Percentiles rank a stretch among this genome's conserved stretches.
Conservation (phyloP, 2,113 vertebrate genomes). For the Crotalus horridus region DNA sequence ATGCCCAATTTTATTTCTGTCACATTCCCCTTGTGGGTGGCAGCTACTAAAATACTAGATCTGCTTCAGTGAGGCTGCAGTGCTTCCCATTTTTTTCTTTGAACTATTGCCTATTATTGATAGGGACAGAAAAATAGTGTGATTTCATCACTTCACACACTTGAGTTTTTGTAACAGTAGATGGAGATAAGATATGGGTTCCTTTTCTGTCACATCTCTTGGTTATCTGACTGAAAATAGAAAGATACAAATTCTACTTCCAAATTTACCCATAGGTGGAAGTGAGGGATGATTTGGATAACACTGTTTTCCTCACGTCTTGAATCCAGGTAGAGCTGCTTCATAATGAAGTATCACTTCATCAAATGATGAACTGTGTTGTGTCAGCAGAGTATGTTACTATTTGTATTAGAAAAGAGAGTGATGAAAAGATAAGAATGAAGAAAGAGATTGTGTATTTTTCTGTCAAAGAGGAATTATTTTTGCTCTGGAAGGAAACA, state of each 20-base stretch:
- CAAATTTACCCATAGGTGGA: conserved; percentile 16
- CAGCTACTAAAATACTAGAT: background rate
- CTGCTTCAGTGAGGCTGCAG: background rate
- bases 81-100: background rate
- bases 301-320: conserved; percentile 14
- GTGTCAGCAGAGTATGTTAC: conserved; percentile 27
- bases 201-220: background rate
- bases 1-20: background rate
- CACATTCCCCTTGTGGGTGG: background rate
- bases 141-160: background rate
- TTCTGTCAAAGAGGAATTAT: background rate
- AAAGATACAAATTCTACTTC: conserved; percentile 40
- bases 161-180: background rate
- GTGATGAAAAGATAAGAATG: conserved; percentile 5
- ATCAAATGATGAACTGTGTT: conserved; percentile 55
- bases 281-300: conserved; percentile 10
- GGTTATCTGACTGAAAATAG: conserved; percentile 45
- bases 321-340: conserved; percentile 46
- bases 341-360: conserved; percentile 42
- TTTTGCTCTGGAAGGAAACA: background rate
- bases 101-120: background rate
- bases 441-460: background rate
- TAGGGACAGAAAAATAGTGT: background rate
- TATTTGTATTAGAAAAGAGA: conserved; percentile 8
- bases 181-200: background rate